Evolutionary conservation across 2,113 vertebrate genomes (phyloP).

Genomic region (Hydropotes inermis): DNA sequence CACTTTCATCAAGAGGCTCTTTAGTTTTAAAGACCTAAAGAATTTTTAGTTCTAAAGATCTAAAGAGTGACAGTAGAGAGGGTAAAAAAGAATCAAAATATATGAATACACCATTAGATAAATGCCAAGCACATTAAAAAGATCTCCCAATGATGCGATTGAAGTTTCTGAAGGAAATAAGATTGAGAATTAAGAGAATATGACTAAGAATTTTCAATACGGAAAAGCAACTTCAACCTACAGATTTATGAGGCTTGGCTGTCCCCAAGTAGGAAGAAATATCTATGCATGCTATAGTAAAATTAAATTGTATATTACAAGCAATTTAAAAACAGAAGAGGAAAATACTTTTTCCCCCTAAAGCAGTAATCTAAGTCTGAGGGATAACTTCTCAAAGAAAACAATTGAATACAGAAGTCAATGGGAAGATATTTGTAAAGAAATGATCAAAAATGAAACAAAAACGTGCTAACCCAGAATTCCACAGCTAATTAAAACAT

Average conservation of each 20-base stretch:
- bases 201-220: background rate
- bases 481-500: background rate
- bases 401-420: background rate
- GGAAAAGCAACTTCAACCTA: background rate
- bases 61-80: background rate
- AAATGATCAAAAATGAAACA: background rate
- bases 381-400: background rate
- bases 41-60: background rate
- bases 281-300: background rate
- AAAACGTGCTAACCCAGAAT: background rate
- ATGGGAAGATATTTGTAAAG: background rate
- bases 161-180: background rate
- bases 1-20: background rate
- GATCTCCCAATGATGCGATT: background rate
- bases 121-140: background rate
- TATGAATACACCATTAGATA: background rate
- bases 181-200: background rate
- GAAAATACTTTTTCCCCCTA: background rate
- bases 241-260: background rate
- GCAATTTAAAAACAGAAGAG: background rate
- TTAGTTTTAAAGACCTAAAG: background rate
- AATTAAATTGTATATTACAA: background rate
- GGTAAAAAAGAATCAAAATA: background rate
- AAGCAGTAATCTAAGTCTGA: background rate
- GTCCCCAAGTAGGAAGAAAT: background rate